Evolutionary conservation across 2,797 vertebrate species (phyloP).

Genomic region (Danio jaintianensis): DNA sequence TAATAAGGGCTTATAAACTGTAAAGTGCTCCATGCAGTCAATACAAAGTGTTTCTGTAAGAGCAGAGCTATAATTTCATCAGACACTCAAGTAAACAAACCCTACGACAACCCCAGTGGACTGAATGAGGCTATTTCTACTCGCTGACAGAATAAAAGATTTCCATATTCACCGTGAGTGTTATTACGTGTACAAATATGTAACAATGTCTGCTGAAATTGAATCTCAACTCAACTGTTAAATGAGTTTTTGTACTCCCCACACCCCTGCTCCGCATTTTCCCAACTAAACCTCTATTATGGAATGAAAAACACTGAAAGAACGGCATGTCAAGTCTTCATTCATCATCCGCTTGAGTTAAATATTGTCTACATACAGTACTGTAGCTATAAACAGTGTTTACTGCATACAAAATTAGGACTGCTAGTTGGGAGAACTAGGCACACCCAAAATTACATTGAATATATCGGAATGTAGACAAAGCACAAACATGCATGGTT

Average conservation of each 20-base stretch:
- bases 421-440: conserved; percentile 21
- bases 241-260: not conserved
- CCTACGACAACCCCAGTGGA: not conserved
- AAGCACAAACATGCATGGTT: conserved; percentile 78
- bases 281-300: not conserved
- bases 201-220: conserved; percentile 9
- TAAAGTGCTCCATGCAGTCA: conserved; percentile 52
- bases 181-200: conserved; percentile 9
- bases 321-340: not conserved
- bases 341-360: conserved; percentile 5
- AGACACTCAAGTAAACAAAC: conserved; percentile 26
- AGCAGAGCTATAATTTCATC: conserved; percentile 31
- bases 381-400: not conserved
- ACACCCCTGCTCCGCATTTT: not conserved
- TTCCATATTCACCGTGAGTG: not conserved
- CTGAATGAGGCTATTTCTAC: not conserved
- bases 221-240: not conserved
- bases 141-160: not conserved
- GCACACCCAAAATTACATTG: conserved; percentile 32
- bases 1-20: conserved; percentile 28
- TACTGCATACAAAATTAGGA: conserved; percentile 40
- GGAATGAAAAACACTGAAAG: not conserved
- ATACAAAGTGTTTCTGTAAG: conserved; percentile 53
- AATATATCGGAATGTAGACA: conserved; percentile 67
- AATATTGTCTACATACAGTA: conserved; percentile 13